A percentile compares a stretch with the other conserved stretches of the same genome.
These are phyloP conservation scores for Falco punctatus DNA, from an alignment of 2,113 vertebrate species.

Conservation along the genomic window DNA sequence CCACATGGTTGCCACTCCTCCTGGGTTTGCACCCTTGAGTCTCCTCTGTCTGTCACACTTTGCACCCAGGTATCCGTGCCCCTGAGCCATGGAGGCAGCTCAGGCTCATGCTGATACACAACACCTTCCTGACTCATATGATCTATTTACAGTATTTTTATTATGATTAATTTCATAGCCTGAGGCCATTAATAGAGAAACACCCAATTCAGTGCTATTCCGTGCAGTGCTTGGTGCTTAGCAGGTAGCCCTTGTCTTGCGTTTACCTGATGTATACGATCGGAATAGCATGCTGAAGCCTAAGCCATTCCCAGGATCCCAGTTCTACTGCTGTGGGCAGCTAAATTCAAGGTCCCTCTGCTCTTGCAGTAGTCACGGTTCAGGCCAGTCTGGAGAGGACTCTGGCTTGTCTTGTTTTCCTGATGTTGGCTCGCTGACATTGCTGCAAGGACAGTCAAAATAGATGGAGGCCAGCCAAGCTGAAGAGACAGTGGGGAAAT, in stretches of 20 bases:
- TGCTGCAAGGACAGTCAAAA: not conserved
- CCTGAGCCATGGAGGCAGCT: not conserved
- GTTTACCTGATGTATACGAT: not conserved
- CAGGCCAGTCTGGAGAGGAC: not conserved
- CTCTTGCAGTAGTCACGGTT: not conserved
- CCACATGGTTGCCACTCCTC: not conserved
- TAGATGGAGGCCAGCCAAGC: not conserved
- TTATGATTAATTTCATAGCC: not conserved
- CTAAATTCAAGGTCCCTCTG: not conserved
- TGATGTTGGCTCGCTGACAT: not conserved
- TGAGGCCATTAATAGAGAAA: not conserved
- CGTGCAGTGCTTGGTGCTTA: not conserved
- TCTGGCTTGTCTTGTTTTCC: not conserved
- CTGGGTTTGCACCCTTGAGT: not conserved
- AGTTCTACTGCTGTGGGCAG: not conserved
- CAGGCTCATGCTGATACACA: accelerated
- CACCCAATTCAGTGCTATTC: not conserved
- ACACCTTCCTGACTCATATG: not conserved
- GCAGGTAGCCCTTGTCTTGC: not conserved
- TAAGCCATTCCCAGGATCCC: not conserved
- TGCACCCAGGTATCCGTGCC: not conserved
- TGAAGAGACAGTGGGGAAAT: not conserved
- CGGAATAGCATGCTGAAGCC: not conserved
- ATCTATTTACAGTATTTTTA: not conserved
- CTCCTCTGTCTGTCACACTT: not conserved